A percentile compares a stretch with the other conserved stretches of the same genome.
phyloP scores from a whole-genome alignment of 2,797 vertebrate species.

The Catamblyrhynchus diadema region DNA sequence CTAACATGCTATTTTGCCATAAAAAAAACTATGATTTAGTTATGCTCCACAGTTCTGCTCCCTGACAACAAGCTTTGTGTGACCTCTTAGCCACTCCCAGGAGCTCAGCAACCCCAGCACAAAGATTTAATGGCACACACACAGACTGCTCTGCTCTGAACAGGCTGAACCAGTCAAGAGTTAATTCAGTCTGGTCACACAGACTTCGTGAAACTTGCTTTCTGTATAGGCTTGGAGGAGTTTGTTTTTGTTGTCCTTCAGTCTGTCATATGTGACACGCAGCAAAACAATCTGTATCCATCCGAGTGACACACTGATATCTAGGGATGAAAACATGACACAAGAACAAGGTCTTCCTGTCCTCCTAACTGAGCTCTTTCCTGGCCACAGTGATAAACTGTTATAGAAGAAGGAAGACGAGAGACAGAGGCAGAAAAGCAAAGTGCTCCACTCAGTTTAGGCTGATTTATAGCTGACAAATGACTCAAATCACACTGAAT shows the following conservation, averaged over 20 bases:
- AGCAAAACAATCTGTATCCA: not conserved
- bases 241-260: not conserved
- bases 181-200: not conserved
- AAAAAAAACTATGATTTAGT: not conserved
- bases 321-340: not conserved
- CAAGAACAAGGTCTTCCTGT: not conserved
- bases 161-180: not conserved
- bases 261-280: not conserved
- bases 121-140: not conserved
- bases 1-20: not conserved
- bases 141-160: accelerated
- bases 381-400: not conserved
- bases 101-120: not conserved
- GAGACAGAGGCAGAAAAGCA: not conserved
- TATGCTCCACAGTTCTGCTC: not conserved
- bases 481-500: not conserved
- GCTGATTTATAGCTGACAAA: not conserved
- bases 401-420: not conserved
- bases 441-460: not conserved
- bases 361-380: not conserved
- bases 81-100: not conserved
- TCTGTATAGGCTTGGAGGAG: not conserved
- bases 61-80: not conserved
- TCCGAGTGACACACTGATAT: not conserved
- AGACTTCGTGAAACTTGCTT: not conserved